phyloP scores from a whole-genome alignment of 1,140 invertebrate species.

The Anoplophora glabripennis region DNA sequence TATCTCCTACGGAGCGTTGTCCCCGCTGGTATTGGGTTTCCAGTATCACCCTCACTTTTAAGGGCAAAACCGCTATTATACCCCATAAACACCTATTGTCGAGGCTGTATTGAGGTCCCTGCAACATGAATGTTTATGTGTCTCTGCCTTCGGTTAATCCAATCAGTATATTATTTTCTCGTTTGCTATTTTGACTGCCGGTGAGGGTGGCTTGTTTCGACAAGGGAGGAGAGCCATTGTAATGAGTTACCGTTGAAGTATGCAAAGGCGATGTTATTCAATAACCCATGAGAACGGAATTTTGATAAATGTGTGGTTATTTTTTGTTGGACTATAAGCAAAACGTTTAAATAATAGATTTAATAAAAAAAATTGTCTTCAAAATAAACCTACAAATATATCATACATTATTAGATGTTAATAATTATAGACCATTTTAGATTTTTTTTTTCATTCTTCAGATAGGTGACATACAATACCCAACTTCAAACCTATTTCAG shows the following conservation, averaged over 20 bases:
- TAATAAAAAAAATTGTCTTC: no score
- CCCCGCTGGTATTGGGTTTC: slow-evolving; percentile 1
- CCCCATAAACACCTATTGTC: slow-evolving; percentile 17
- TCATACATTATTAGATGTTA: no score
- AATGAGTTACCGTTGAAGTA: slow-evolving; percentile 12
- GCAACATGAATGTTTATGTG: slow-evolving; percentile 3
- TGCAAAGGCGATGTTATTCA: slow-evolving; percentile 6
- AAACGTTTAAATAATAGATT: no score
- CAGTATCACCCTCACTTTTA: slow-evolving; percentile 13
- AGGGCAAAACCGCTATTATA: slow-evolving; percentile 8
- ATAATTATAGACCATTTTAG: no score
- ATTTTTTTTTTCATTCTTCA: no score
- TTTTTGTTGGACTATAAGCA: no score
- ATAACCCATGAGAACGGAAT: no score
- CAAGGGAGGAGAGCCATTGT: slow-evolving; percentile 5
- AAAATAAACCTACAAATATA: no score
- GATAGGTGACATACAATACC: no score
- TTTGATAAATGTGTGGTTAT: no score
- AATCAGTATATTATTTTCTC: slow-evolving; percentile 27
- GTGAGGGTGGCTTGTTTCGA: slow-evolving; percentile 15
- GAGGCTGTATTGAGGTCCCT: slow-evolving; percentile 5
- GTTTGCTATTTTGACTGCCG: slow-evolving; percentile 22
- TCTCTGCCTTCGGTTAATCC: slow-evolving; percentile 11
- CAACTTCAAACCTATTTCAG: no score
- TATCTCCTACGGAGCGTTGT: not conserved